These are phyloP conservation scores for Urocitellus parryii DNA, from an alignment of 2,113 vertebrate species.

Conservation along the genomic window DNA sequence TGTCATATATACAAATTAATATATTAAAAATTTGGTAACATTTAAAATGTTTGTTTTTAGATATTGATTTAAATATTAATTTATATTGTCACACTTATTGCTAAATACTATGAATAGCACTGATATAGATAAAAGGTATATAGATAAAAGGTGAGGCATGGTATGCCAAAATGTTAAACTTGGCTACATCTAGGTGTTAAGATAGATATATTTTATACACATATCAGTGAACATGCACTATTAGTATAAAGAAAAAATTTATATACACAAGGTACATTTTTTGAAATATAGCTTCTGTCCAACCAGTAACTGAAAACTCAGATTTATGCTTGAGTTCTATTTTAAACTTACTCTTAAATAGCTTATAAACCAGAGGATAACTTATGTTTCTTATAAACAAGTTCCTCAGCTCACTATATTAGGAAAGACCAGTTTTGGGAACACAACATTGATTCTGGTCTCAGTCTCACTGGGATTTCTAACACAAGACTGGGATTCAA, in stretches of 20 bases:
- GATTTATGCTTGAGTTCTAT: background rate
- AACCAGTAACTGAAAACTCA: background rate
- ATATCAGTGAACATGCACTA: background rate
- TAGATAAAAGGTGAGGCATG: background rate
- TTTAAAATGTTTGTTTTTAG: background rate
- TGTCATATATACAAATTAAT: background rate
- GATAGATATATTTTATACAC: background rate
- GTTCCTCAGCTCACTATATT: background rate
- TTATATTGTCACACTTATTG: background rate
- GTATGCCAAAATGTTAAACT: background rate
- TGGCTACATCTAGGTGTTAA: background rate
- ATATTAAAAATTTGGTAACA: background rate
- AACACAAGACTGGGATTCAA: background rate
- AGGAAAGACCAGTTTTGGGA: background rate
- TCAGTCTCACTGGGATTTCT: background rate
- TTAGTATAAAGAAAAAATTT: background rate
- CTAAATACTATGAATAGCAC: background rate
- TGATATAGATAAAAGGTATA: background rate
- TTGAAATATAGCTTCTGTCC: background rate
- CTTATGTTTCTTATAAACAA: background rate
- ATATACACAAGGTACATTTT: background rate
- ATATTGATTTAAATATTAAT: background rate
- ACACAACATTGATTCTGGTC: background rate
- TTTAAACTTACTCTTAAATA: slow-evolving; percentile 39
- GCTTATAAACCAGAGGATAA: background rate